Percentiles rank a stretch among this genome's conserved stretches.
Conservation (phyloP, 1,140 invertebrate species). For the Drosophila pallidifrons region DNA sequence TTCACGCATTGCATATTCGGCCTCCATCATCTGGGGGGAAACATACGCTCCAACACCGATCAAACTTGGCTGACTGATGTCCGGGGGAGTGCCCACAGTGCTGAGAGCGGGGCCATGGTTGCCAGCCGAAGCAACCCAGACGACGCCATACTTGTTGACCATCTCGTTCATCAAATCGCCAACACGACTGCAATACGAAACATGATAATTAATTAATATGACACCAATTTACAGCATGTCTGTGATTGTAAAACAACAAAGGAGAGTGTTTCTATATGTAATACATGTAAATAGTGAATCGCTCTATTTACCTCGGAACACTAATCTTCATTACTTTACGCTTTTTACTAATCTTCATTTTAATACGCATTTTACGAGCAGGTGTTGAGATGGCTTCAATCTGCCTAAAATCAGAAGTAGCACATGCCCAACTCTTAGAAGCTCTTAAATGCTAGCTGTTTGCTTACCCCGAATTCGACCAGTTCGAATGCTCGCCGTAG, state of each 20-base stretch:
- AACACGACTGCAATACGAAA: constrained; percentile 88
- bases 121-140: constrained; percentile 96
- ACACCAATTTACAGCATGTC: not conserved
- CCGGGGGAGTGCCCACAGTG: constrained; percentile 97
- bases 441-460: constrained; percentile 34
- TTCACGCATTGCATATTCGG: constrained; percentile 96
- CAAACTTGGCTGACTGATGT: constrained; percentile 92
- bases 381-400: constrained; percentile 12
- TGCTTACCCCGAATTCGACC: constrained; percentile 93
- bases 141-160: constrained; percentile 96
- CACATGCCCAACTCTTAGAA: constrained; percentile 13
- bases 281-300: no score
- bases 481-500: constrained; percentile 97
- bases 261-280: not conserved
- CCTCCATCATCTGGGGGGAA: constrained; percentile 98
- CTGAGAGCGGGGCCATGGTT: constrained; percentile 94
- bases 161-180: constrained; percentile 95
- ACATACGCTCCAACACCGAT: constrained; percentile 98
- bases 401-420: constrained; percentile 41
- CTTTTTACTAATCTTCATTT: constrained; percentile 10
- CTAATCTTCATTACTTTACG: constrained; percentile 35
- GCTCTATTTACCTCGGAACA: constrained; percentile 29
- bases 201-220: not conserved
- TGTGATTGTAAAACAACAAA: not conserved
- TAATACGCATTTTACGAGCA: constrained; percentile 4